A percentile compares a stretch with the other conserved stretches of the same genome.
phyloP scores from a whole-genome alignment of 2,888 invertebrate genomes.

The Argyra leucocephala region DNA sequence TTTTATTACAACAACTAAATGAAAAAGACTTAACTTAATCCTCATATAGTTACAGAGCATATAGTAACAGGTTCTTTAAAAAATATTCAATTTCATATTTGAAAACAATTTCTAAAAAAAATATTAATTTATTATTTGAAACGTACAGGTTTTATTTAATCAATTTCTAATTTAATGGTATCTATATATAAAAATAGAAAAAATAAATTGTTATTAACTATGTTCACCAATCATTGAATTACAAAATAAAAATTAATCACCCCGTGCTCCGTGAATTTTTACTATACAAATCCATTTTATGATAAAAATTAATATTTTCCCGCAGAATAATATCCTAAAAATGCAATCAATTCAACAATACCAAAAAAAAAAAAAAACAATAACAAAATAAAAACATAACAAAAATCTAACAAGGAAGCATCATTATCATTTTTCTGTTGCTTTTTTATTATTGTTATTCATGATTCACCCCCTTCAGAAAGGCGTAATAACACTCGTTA shows the following conservation, averaged over 20 bases:
- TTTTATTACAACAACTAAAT: too few species aligned
- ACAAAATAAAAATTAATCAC: neutral
- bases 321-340: neutral
- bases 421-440: neutral
- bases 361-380: neutral
- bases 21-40: too few species aligned
- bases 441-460: neutral
- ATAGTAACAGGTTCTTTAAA: too few species aligned
- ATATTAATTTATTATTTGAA: neutral
- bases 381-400: neutral
- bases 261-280: neutral
- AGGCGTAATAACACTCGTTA: neutral
- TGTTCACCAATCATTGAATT: neutral
- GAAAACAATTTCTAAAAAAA: too few species aligned
- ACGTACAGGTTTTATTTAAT: neutral
- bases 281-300: neutral
- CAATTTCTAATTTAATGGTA: neutral
- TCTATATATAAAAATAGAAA: neutral
- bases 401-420: neutral
- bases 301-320: neutral
- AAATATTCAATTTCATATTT: too few species aligned
- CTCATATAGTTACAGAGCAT: too few species aligned
- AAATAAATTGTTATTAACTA: neutral
- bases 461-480: neutral
- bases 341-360: neutral